phyloP scores from a whole-genome alignment of 2,797 vertebrate genomes.

The Orientallactaga sibirica region DNA sequence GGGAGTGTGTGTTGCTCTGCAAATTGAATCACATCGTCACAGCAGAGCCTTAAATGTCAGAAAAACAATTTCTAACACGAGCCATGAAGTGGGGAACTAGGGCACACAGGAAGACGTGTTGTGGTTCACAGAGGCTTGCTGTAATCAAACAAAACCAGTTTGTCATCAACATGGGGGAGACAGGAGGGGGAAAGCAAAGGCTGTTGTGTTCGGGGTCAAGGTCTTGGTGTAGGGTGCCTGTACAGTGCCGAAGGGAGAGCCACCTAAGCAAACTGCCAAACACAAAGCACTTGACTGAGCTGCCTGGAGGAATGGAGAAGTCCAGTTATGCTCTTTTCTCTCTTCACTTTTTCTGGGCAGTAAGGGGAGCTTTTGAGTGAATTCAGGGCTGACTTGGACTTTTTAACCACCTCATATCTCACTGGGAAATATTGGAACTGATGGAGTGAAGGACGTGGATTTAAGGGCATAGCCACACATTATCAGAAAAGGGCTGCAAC shows the following conservation, averaged over 20 bases:
- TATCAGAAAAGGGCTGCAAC: background rate
- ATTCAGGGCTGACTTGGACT: background rate
- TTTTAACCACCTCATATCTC: background rate
- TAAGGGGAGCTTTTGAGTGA: background rate
- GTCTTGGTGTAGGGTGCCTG: background rate
- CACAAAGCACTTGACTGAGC: background rate
- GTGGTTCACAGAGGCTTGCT: background rate
- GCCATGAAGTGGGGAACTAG: background rate
- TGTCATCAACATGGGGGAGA: accelerated
- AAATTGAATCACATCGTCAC: background rate
- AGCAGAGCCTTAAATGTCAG: background rate
- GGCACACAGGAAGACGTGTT: background rate
- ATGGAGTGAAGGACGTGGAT: background rate
- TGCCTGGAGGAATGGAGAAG: background rate
- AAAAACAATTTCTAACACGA: background rate
- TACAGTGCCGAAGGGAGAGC: background rate
- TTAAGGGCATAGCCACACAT: background rate
- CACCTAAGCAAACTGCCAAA: background rate
- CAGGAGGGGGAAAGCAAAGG: background rate
- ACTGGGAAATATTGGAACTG: background rate
- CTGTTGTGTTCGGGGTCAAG: background rate
- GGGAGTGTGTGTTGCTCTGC: background rate
- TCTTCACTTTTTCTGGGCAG: background rate
- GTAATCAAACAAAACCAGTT: background rate
- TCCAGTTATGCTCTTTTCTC: background rate